Conservation (phyloP, 2,797 vertebrate species). For the Phoxinus dragarum region DNA sequence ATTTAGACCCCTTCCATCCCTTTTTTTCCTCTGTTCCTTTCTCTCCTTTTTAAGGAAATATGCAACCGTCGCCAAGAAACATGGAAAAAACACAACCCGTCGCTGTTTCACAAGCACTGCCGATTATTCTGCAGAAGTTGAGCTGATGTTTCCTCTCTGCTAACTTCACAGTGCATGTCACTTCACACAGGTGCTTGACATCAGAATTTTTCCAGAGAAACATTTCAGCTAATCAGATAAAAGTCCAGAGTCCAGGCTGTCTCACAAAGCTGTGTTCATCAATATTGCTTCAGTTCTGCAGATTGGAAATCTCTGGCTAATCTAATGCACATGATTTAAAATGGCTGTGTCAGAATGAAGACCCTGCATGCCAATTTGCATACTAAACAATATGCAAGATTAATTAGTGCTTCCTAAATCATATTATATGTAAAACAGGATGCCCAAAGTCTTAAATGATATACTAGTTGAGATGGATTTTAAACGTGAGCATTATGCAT, state of each 20-base stretch:
- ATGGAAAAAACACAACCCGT: slow-evolving; percentile 37
- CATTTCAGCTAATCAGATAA: not conserved
- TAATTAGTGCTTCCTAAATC: not conserved
- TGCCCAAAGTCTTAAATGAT: not conserved
- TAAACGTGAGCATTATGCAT: not conserved
- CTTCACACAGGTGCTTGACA: slow-evolving; percentile 1
- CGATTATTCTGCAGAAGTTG: slow-evolving; percentile 4
- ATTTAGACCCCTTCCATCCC: slow-evolving; percentile 49
- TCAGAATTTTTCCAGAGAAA: not conserved
- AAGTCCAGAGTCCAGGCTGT: not conserved
- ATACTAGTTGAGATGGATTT: too few relatives aligned
- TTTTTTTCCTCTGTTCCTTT: slow-evolving; percentile 10
- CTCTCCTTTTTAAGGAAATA: slow-evolving; percentile 61
- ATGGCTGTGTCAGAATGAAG: not conserved
- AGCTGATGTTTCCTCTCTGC: slow-evolving; percentile 18
- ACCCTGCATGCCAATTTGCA: not conserved
- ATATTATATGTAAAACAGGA: not conserved
- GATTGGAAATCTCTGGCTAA: not conserved
- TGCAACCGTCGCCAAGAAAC: slow-evolving; percentile 50
- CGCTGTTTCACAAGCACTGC: not conserved
- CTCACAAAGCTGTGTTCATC: not conserved
- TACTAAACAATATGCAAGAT: not conserved
- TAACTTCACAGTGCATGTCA: slow-evolving; percentile 8
- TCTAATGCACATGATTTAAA: not conserved
- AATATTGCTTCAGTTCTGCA: not conserved